Base-by-base conservation (phyloP, 2,888 invertebrate species). In the Nymphalis urticae region DNA sequence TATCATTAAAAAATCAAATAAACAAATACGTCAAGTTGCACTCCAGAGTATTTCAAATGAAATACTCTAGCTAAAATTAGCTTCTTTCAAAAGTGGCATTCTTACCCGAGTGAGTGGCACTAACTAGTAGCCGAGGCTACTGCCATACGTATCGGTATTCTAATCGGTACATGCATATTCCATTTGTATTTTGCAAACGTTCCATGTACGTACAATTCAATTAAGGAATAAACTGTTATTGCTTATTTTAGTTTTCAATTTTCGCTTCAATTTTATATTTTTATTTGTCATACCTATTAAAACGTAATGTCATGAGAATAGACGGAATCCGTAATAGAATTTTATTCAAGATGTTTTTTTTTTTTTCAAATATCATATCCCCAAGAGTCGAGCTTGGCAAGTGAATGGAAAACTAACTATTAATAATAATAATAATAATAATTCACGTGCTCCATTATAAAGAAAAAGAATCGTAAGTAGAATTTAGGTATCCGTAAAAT, bases 211-310 rank as follows among this genome's bases (percentile, higher is more conserved):
- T 61, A 66, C 60, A 53, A 61, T 66, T 66, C 66, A 66, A 66
- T 66, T 66, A 61, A 66, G 53, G 53, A 47, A 51, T 61, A 66
- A 42, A 61, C 51, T 61, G 53, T 54, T 61, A 61, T 66, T 61
- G 66, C 66, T 66, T 53, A 66, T 61, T 61, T 66, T 42, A 66
- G 66, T 61, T 61, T 66, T 61, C 66, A 53, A 61, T 66, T 66
- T 60, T 61, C 47, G 53, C 8, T 56, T 56, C 54, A 56, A 17
- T 56, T 54, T 54, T 51, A 51, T 51, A 21, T 51, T 56, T 56
- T 27, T 56, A 24, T 24, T 56, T 32, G 32, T 56, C 32, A n/a
- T 56, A 27, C 54, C 54, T 32, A 56, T 56, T 56, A 56, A 17
- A 56, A 56, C 32, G 32, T 56, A 56, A 56, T 56, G 54, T 9